Conservation (phyloP, 1,140 invertebrate genomes). For the Euwallacea fornicatus region DNA sequence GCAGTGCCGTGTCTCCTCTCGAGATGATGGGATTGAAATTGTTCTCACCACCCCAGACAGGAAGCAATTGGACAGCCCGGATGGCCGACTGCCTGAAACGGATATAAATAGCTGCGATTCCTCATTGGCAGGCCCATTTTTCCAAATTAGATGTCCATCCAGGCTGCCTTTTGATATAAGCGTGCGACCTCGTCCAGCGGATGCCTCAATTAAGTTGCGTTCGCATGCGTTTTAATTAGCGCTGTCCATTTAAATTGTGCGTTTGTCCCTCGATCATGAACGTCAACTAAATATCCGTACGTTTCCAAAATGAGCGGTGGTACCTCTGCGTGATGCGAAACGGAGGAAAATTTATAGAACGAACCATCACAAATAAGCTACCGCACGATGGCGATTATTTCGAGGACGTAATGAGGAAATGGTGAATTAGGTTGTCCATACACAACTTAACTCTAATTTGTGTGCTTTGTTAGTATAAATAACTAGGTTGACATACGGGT, state of each 20-base stretch:
- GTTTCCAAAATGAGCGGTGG: too few relatives aligned
- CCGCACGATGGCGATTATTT: constrained; percentile 37
- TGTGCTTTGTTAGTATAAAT: constrained; percentile 19
- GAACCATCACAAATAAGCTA: constrained; percentile 17
- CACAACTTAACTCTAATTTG: constrained; percentile 29
- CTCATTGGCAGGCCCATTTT: constrained; percentile 27
- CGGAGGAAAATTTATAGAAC: constrained; percentile 2
- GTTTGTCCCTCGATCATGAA: background rate
- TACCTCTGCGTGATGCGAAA: background rate
- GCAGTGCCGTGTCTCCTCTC: background rate
- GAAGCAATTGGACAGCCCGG: constrained; percentile 8
- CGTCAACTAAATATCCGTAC: constrained; percentile 5
- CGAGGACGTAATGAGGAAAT: constrained; percentile 46
- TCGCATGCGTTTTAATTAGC: constrained; percentile 27
- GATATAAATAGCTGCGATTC: constrained; percentile 11
- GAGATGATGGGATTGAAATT: background rate
- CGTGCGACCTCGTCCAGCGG: constrained; percentile 40
- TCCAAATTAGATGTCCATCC: constrained; percentile 10
- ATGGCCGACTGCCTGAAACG: constrained; percentile 15
- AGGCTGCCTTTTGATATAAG: constrained; percentile 24
- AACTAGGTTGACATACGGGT: background rate
- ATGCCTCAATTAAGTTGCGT: constrained; percentile 42
- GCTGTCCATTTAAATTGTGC: background rate
- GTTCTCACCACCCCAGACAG: background rate
- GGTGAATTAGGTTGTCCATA: constrained; percentile 44